Evolutionary conservation across 2,797 vertebrate species (phyloP), one percentile per base, ranked within the genome.

Genomic region (Fundulus diaphanus): DNA sequence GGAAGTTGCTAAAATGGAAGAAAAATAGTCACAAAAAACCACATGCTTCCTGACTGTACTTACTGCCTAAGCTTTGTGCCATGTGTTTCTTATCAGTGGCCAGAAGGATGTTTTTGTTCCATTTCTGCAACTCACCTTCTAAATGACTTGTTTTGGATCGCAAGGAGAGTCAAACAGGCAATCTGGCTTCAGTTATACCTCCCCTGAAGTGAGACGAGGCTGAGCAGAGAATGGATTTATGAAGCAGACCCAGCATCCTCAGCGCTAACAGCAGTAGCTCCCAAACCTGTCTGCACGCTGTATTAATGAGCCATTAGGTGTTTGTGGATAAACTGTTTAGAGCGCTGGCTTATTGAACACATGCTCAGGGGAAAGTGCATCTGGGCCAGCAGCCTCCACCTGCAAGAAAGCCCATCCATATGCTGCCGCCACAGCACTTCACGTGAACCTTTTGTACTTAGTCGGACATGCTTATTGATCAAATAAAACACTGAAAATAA

Each of bases 231-330:
- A 90, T 82, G 90, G 87, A 93, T 93, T 93, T 88, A 91, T 90
- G 87, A 81, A 84, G 84, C 82, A 35, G 88, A 85, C 87, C 86
- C 79, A 91, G 83, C 85, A 85, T 90, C 86, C 87, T 86, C 81
- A 81, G 82, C 87, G 90, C 89, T 90, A 87, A 89, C 93, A 90
- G 85, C 93, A 93, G 83, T 81, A 82, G 85, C 79, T 85, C 85
- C 80, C 73, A 79, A 67, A 92, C 89, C 92, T 88, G 89, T 92
- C 91, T 71, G 86, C 82, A 48, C 80, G 76, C 88, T 82, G 85
- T 91, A 95, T 94, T 95, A 95, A 95, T 91, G 92, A 93, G 87
- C 90, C 87, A 93, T 93, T 93, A 92, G 92, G 87, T 77, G 87
- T 92, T 92, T 87, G 91, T 83, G 87, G 81, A 84, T 91, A 92